phyloP scores from a whole-genome alignment of 2,113 vertebrate genomes.

The Struthio camelus region DNA sequence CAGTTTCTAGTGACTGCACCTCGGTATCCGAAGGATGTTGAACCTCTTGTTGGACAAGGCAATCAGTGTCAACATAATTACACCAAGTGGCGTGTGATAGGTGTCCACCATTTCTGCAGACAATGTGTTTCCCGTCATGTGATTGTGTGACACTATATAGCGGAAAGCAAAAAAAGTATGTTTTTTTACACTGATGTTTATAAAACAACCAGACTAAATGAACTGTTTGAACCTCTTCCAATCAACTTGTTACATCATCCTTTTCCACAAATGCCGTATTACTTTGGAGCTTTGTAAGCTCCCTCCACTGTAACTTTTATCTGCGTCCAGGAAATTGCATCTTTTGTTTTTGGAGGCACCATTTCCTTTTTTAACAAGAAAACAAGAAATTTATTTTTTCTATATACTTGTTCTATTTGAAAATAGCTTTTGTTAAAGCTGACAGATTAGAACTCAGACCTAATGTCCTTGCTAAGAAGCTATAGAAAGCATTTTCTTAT shows the following conservation, averaged over 20 bases:
- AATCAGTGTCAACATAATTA: background rate
- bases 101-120: constrained; percentile 6
- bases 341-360: constrained; percentile 62
- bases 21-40: background rate
- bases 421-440: constrained; percentile 67
- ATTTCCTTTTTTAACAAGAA: constrained; percentile 68
- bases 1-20: background rate
- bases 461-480: constrained; percentile 42
- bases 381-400: constrained; percentile 66
- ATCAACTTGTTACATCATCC: constrained; percentile 39
- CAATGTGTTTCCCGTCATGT: background rate
- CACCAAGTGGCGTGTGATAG: constrained; percentile 23
- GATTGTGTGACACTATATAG: background rate
- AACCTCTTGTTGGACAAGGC: background rate
- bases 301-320: constrained; percentile 32
- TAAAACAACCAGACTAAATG: constrained; percentile 2
- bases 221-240: constrained; percentile 39
- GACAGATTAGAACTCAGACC: constrained; percentile 3
- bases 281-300: constrained; percentile 54
- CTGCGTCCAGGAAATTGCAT: constrained; percentile 13
- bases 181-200: constrained; percentile 29
- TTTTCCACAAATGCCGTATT: constrained; percentile 19
- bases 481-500: constrained; percentile 49
- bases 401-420: constrained; percentile 64
- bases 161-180: constrained; percentile 3